Evolutionary conservation across 2,888 invertebrate species (phyloP), one percentile per base, ranked within the genome.

Genomic region (Bimastos eiseni): DNA sequence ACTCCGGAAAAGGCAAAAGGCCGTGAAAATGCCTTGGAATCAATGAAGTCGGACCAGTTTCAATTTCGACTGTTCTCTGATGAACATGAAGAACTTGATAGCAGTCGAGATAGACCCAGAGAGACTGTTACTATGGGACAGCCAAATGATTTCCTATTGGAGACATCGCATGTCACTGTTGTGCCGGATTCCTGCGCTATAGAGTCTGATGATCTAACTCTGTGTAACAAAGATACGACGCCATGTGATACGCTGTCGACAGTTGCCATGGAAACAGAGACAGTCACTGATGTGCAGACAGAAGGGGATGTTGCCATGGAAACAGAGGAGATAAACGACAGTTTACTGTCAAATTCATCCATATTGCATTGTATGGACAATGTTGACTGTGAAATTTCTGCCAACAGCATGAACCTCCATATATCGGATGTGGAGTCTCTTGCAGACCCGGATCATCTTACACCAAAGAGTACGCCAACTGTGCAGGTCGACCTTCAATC

Each of bases 131-230:
- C 0, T 1, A 8, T 70, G 8, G 0, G n/a, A n/a, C 49, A 49
- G 49, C 49, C 49, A 49, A n/a, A 70, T n/a, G 70, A 70, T 70
- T 70, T n/a, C n/a, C 30, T n/a, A n/a, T 0, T n/a, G 70, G 70
- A 70, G 70, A 70, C 70, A n/a, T 70, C 70, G 70, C 70, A 6
- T 70, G 70, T n/a, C 70, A 70, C 70, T 8, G 70, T 70, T 5
- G 70, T 70, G 70, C 70, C 70, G n/a, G 70, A 70, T 70, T 70
- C 70, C 70, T 70, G 70, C n/a, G 70, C 70, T n/a, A 30, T 70
- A n/a, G 70, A 70, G 30, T 70, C n/a, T n/a, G 70, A 70, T 70
- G 30, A 70, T n/a, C 1, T 70, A 8, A 70, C 70, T 70, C 70
- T 70, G 30, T 70, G 70, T 11, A n/a, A 8, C 70, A 70, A 70